Base-by-base conservation (phyloP, 2,797 vertebrate species). In the Alfaro cultratus region DNA sequence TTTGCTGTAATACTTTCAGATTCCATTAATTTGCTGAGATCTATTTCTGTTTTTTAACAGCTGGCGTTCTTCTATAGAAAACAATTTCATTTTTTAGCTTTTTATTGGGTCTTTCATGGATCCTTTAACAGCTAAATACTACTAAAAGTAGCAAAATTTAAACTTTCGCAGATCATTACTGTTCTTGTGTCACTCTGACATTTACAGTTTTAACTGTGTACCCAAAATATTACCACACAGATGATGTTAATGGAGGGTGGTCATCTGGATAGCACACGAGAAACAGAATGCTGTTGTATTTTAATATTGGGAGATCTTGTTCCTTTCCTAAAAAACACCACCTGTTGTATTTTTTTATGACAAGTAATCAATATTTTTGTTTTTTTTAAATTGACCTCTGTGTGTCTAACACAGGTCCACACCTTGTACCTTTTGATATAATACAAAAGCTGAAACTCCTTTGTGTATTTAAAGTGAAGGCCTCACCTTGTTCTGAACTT, bases 381-480 rank as follows among this genome's bases (percentile, higher is more conserved):
- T 68, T 2, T 5, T 68, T 5, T 23, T 29, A 4, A 39, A 9
- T 1, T 55, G 67, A 74, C 74, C 5, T 29, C 5, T 55, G 53
- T 60, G 53, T 18, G 36, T 12, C n/a, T 62, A 57, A 12, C 31
- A 18, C 73, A 15, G 76, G 53, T 47, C 51, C 79, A 74, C 76
- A 62, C 76, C 75, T 79, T 29, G 0, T 47, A 73, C 55, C 16
- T 80, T 45, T 74, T 73, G 13, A 68, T 26, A 4, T 41, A n/a
- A 31, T 4, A 7, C 51, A n/a, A 71, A 62, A 46, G 1, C 5
- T 75, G 75, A 29, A 83, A 45, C 11, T 75, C 2, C 3, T 34
- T 26, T 1, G 11, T 84, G 47, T 84, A 80, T 89, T 92, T 81
- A 18, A 36, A 47, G 34, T 74, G 31, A 23, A 74, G 29, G 77